Evolutionary conservation across 2,888 invertebrate species (phyloP).

Genomic region (Eustalomyia histrio): DNA sequence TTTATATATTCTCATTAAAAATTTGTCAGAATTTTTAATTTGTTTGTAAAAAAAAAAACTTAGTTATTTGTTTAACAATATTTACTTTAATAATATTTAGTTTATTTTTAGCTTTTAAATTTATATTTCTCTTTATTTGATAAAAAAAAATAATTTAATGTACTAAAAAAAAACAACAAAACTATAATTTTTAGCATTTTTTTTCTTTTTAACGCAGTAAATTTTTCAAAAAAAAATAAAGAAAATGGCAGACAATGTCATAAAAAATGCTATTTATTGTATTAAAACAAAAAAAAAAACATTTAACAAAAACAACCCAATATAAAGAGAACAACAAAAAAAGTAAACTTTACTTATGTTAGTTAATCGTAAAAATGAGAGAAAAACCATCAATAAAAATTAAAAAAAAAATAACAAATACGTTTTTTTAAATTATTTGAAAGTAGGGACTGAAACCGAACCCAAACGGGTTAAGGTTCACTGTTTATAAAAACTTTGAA

Average conservation of each 20-base stretch:
- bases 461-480: too few species aligned
- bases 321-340: conserved; percentile 56
- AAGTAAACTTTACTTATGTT: conserved; percentile 68
- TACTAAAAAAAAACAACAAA: conserved; percentile 20
- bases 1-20: neutral
- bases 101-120: conserved; percentile 5
- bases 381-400: conserved; percentile 64
- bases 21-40: neutral
- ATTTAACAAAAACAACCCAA: conserved; percentile 52
- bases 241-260: conserved; percentile 60
- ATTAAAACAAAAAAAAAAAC: conserved; percentile 54
- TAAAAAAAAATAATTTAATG: conserved; percentile 24
- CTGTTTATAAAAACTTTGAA: too few species aligned
- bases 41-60: neutral
- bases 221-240: conserved; percentile 11
- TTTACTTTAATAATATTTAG: neutral
- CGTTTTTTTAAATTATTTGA: conserved; percentile 19
- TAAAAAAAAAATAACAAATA: conserved; percentile 40
- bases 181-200: conserved; percentile 23
- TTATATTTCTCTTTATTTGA: neutral
- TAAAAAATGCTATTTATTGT: conserved; percentile 64
- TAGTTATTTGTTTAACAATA: neutral
- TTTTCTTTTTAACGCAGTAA: conserved; percentile 33
- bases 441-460: too few species aligned
- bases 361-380: conserved; percentile 68